Conservation (phyloP, 2,113 vertebrate species). For the Baryphthengus martii region DNA sequence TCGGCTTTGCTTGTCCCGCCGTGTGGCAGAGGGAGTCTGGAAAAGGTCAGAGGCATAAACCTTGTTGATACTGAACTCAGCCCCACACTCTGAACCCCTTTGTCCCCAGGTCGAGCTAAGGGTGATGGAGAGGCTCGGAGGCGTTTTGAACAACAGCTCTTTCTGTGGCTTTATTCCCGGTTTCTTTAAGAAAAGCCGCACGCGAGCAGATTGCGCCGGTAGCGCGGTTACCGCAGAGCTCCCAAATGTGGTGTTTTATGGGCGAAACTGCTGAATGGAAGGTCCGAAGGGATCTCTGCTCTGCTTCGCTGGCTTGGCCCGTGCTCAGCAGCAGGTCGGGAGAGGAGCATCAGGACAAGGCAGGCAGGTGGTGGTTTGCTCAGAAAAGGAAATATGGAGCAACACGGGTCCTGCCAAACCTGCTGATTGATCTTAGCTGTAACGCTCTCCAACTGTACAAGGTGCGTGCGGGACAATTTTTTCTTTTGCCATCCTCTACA, state of each 20-base stretch:
- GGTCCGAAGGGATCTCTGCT: not conserved
- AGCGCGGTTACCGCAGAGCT: not conserved
- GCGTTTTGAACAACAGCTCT: not conserved
- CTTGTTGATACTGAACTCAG: not conserved
- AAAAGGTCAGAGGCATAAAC: not conserved
- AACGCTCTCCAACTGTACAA: not conserved
- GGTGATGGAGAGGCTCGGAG: not conserved
- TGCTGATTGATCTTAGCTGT: rapidly evolving
- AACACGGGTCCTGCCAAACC: not conserved
- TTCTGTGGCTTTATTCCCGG: not conserved
- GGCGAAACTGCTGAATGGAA: not conserved
- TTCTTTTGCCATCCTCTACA: rapidly evolving
- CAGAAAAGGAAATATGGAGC: not conserved
- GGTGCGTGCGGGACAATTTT: not conserved
- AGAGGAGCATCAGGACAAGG: no score
- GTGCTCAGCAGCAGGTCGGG: not conserved
- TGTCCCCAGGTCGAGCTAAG: not conserved
- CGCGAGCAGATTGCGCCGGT: not conserved
- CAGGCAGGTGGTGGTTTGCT: not conserved
- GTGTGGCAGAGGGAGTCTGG: not conserved
- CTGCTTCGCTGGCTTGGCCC: not conserved
- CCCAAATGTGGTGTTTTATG: not conserved
- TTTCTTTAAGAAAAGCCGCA: not conserved
- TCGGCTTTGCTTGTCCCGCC: not conserved
- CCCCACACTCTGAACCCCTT: not conserved